Base-by-base conservation (phyloP, 2,113 vertebrate species). In the Cisticola juncidis region DNA sequence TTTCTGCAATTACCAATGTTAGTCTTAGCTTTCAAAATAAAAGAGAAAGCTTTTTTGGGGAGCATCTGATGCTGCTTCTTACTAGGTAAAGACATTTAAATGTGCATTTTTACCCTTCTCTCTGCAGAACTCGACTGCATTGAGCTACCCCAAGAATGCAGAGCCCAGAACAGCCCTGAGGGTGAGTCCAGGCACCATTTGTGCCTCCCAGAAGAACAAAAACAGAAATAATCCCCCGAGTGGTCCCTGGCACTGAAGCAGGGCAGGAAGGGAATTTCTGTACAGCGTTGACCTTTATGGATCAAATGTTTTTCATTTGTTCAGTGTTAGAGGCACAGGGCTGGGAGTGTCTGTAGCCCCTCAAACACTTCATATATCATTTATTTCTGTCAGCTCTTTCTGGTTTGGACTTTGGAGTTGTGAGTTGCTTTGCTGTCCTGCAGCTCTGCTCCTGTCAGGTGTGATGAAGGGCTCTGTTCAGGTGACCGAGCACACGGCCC, bases 391-490 rank as follows among this genome's bases (percentile, higher is more conserved):
- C 71, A 38, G 72, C 40, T 76, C 69, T 61, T 94, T 80, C 57
- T 22, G 64, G 79, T 76, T 88, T 81, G 94, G 84, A 88, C 66
- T 62, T 74, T 64, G 47, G 65, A 40, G 69, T 53, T 45, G 0
- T 12, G 56, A 87, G 85, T 17, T 87, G 74, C 74, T 88, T 69
- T 82, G 47, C 74, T 64, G 0, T n/a, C 83, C 85, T 25, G 68
- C 83, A 47, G 81, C 70, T 88, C 72, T 90, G 58, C 82, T 93
- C 28, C 86, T 86, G 95, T 11, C 94, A 94, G 88, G 54, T 22
- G 33, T 62, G 92, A 92, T 56, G 68, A 73, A 94, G 88, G 89
- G 91, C 81, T 86, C 69, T 45, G 4, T 8, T 50, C 58, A 38
- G 76, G 60, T 66, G 83, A 72, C 14, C 0, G 0, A 72, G 31